phyloP scores from a whole-genome alignment of 2,888 invertebrate genomes.

The Lepidonotus clava region DNA sequence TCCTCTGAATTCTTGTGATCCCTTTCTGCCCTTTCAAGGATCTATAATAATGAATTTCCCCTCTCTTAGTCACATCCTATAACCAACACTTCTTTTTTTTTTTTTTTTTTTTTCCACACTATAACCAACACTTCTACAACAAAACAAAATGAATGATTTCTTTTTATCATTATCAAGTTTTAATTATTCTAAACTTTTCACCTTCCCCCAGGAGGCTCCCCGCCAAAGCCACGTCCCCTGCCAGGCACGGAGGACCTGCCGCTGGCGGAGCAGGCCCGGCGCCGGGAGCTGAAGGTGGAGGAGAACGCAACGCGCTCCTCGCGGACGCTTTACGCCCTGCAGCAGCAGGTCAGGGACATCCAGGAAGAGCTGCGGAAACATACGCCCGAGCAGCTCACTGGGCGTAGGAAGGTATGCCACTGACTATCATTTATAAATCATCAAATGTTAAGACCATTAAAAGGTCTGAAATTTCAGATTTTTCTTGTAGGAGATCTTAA shows the following conservation, averaged over 20 bases:
- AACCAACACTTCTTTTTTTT: too few species aligned
- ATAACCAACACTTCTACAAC: too few species aligned
- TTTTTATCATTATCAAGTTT: neutral
- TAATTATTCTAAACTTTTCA: neutral
- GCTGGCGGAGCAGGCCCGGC: conserved; percentile 65
- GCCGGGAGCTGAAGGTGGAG: conserved; percentile 68
- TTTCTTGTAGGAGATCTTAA: too few species aligned
- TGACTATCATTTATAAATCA: too few species aligned
- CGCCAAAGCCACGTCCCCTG: conserved; percentile 36
- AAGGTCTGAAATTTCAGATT: too few species aligned
- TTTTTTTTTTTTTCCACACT: too few species aligned
- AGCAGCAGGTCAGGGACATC: conserved; percentile 74
- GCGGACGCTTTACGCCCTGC: conserved; percentile 72
- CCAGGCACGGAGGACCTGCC: conserved; percentile 65
- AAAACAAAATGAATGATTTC: neutral
- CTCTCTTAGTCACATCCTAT: too few species aligned
- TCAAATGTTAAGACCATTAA: too few species aligned
- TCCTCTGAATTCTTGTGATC: too few species aligned
- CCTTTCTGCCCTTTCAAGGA: too few species aligned
- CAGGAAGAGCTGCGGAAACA: conserved; percentile 69
- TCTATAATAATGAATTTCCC: too few species aligned
- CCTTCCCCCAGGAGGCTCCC: neutral
- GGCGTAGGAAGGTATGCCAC: conserved; percentile 70
- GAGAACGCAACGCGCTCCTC: conserved; percentile 72
- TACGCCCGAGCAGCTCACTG: conserved; percentile 65